These are phyloP conservation scores for Dicyrtomina minuta DNA, from an alignment of 2,888 invertebrate genomes.

Conservation along the genomic window DNA sequence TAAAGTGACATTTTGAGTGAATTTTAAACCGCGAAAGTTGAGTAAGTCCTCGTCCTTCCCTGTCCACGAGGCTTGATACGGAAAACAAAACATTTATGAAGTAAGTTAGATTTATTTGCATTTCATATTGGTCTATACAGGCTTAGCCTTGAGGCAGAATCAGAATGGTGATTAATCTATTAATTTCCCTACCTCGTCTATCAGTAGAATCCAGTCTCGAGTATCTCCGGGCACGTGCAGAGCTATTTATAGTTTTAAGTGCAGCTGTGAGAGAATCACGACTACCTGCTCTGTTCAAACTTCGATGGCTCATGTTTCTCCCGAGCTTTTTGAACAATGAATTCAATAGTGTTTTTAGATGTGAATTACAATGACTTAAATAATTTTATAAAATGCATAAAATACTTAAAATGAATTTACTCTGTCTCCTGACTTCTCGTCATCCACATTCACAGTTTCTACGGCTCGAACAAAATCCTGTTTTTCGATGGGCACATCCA, in stretches of 20 bases:
- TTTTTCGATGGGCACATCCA: conserved; percentile 11
- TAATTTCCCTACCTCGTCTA: neutral
- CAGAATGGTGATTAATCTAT: no score
- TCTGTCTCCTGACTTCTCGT: neutral
- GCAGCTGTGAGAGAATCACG: neutral
- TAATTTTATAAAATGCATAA: no score
- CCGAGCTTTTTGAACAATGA: neutral
- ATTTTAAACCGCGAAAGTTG: no score
- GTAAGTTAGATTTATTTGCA: no score
- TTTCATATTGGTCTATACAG: no score
- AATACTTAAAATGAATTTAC: neutral
- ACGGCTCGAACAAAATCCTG: neutral
- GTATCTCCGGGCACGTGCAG: neutral
- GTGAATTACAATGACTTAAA: no score
- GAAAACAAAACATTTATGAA: no score
- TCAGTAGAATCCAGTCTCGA: neutral
- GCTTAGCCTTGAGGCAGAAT: no score
- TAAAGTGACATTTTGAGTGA: no score
- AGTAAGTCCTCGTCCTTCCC: no score
- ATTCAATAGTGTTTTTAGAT: no score
- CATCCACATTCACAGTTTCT: neutral
- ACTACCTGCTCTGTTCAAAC: neutral
- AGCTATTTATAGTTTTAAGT: neutral
- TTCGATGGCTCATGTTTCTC: neutral
- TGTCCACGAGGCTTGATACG: no score